Evolutionary conservation across 1,140 invertebrate genomes (phyloP).

Genomic region (Caenorhabditis inopinata): DNA sequence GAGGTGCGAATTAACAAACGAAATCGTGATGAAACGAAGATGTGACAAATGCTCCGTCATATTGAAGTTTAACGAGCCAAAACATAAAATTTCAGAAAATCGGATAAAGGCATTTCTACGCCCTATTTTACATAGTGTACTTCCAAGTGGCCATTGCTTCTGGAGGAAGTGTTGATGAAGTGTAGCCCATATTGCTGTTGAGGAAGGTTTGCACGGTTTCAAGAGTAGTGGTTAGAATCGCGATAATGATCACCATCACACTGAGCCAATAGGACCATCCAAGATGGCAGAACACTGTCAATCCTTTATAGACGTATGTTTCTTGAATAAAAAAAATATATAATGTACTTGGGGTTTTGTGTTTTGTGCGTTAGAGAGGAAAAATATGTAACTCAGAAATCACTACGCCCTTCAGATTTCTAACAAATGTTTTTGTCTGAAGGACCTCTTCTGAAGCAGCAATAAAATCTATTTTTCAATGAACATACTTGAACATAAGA

Average conservation of each 20-base stretch:
- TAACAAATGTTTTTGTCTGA: background rate
- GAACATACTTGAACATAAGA: too few species aligned
- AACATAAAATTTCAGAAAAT: background rate
- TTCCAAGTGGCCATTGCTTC: conserved; percentile 23
- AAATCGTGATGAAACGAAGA: background rate
- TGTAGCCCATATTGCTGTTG: conserved; percentile 23
- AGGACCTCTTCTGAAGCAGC: too few species aligned
- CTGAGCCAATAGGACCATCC: conserved; percentile 12
- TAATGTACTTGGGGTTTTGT: too few species aligned
- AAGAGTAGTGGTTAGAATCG: background rate
- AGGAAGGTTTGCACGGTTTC: conserved; percentile 25
- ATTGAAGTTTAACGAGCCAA: background rate
- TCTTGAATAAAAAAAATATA: background rate
- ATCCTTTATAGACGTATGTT: background rate
- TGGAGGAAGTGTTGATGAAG: conserved; percentile 5
- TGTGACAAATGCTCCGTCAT: background rate
- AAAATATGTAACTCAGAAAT: too few species aligned
- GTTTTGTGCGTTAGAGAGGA: too few species aligned
- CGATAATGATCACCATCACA: background rate
- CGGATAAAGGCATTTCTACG: background rate
- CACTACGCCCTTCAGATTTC: background rate
- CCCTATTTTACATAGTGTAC: background rate
- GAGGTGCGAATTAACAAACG: too few species aligned
- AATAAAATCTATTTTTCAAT: too few species aligned
- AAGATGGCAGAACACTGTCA: background rate